Evolutionary conservation across 2,113 vertebrate species (phyloP), one percentile per base, ranked within the genome.

Genomic region (Cyprinodon brontotheroides): DNA sequence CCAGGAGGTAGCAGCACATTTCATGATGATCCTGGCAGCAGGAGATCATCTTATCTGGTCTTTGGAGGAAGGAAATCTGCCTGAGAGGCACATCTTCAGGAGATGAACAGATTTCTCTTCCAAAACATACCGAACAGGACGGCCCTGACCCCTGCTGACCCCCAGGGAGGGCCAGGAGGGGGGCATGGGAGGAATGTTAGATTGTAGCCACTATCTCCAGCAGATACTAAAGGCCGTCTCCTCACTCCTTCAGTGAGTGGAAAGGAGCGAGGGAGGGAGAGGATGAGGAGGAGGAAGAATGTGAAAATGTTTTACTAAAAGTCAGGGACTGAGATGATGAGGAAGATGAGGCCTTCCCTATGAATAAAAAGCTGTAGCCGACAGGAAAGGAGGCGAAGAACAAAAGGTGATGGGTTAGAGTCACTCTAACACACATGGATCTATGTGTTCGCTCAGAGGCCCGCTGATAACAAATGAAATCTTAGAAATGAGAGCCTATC

Each of bases 391-490:
- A 74, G 70, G 78, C 14, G 65, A 77, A 74, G 86, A 87, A 86
- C 84, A 88, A 89, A 88, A 89, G 85, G 83, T 87, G 84, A 88
- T 76, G 75, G 76, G 81, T 83, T 89, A 73, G 48, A 0, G 47
- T 66, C 64, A 60, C 71, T 38, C 68, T 48, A 68, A 40, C 60
- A 66, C 66, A 68, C 47, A 83, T 1, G 71, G 65, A 72, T 64
- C 63, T 72, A 71, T 80, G 77, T 82, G 70, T 69, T 75, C 72
- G 87, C 89, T 86, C 88, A 96, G 95, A 96, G 96, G 96, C 96
- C 95, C 95, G 64, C 89, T 96, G 96, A 98, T 97, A 96, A 97
- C 97, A 96, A 96, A 96, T 90, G 94, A 96, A 97, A 97, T 97
- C 97, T 98, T 94, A 93, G 96, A 94, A 96, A 96, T 94, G 94